phyloP scores from a whole-genome alignment of 2,113 vertebrate species.

The Festucalex cinctus region DNA sequence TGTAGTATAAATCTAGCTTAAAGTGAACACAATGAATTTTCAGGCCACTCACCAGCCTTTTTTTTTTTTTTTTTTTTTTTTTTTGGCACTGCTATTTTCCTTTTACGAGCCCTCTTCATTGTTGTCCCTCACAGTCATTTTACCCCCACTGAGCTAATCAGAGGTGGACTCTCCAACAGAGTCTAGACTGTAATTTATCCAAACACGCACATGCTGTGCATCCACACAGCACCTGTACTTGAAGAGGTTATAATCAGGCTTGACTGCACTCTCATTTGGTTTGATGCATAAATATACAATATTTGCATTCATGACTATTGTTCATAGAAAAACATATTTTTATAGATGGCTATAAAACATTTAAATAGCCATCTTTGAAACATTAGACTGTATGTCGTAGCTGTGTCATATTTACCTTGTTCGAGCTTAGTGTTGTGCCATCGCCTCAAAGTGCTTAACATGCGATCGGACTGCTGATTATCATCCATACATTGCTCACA shows the following conservation, averaged over 20 bases:
- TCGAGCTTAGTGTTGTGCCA: no score
- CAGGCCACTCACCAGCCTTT: slow-evolving; percentile 24
- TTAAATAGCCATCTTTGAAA: no score
- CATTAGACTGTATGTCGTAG: no score
- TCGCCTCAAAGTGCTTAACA: no score
- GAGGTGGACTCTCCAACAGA: slow-evolving; percentile 38
- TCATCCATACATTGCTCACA: no score
- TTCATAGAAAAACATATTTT: background rate
- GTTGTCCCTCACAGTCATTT: slow-evolving; percentile 38
- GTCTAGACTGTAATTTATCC: slow-evolving; percentile 42
- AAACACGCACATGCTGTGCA: slow-evolving; percentile 31
- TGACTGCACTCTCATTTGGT: slow-evolving; percentile 10
- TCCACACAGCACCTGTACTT: slow-evolving; percentile 20
- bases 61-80: slow-evolving; percentile 24
- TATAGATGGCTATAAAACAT: background rate
- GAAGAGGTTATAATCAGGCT: slow-evolving; percentile 20
- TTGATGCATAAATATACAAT: slow-evolving; percentile 27
- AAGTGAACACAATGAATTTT: slow-evolving; percentile 35
- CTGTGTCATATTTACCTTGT: no score
- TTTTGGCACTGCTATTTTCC: slow-evolving; percentile 47
- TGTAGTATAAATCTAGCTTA: background rate
- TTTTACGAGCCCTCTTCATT: slow-evolving; percentile 31
- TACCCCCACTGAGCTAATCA: slow-evolving; percentile 58
- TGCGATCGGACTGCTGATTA: no score
- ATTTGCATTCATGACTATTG: background rate